Evolutionary conservation across 2,888 invertebrate species (phyloP).

Genomic region (Oxystoma pomonae): DNA sequence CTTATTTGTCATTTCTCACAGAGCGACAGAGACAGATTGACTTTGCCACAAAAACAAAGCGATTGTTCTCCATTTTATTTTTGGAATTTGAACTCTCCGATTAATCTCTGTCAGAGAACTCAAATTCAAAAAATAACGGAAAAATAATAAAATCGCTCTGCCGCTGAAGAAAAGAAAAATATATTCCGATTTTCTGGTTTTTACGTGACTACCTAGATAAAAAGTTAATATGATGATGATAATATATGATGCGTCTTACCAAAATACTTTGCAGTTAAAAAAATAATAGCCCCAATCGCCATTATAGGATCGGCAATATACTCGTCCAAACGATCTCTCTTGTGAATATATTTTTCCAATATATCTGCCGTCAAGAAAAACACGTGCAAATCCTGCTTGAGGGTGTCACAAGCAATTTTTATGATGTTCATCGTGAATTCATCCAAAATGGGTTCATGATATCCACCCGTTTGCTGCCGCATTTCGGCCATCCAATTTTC

Average conservation of each 20-base stretch:
- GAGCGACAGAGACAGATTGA: too few species aligned
- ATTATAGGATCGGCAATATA: conserved; percentile 34
- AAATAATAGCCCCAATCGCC: conserved; percentile 31
- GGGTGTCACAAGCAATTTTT: conserved; percentile 35
- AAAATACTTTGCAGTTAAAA: conserved; percentile 37
- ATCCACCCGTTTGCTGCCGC: conserved; percentile 26
- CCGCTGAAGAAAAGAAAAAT: too few species aligned
- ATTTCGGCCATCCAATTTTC: conserved; percentile 31
- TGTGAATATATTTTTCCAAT: conserved; percentile 35
- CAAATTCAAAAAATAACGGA: too few species aligned
- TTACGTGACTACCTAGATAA: too few species aligned
- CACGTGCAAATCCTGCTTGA: conserved; percentile 38
- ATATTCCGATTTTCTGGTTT: too few species aligned
- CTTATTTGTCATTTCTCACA: too few species aligned
- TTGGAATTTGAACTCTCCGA: too few species aligned
- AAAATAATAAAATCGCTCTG: too few species aligned
- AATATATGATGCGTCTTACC: conserved; percentile 19
- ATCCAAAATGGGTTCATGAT: conserved; percentile 36
- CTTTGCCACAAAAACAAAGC: too few species aligned
- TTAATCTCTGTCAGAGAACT: too few species aligned
- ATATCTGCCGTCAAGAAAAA: conserved; percentile 39
- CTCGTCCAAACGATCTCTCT: conserved; percentile 27
- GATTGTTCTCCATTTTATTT: too few species aligned
- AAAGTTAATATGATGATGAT: too few species aligned
- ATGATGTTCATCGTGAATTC: conserved; percentile 32